Conservation (phyloP, 1,140 invertebrate genomes). For the Brachionus rubens region DNA sequence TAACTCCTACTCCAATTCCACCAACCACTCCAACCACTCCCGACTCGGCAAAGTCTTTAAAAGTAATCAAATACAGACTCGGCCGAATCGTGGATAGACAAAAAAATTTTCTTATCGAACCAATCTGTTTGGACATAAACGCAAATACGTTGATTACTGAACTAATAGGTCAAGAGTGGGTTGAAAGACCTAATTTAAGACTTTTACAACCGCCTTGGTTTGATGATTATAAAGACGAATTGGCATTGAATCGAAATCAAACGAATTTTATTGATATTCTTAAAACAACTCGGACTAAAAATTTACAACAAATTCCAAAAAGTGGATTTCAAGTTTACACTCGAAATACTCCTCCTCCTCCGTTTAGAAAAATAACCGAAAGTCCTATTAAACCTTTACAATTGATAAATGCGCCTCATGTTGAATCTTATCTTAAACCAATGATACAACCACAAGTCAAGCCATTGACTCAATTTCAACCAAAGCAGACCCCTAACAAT, state of each 20-base stretch:
- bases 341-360: too few relatives aligned
- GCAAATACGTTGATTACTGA: neutral
- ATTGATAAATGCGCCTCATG: too few relatives aligned
- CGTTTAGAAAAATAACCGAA: too few relatives aligned
- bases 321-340: neutral
- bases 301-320: neutral
- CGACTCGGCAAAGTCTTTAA: neutral
- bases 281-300: neutral
- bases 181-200: slow-evolving; percentile 81
- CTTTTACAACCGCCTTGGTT: slow-evolving; percentile 86
- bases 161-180: slow-evolving; percentile 54
- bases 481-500: neutral
- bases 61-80: slow-evolving; percentile 8
- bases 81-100: slow-evolving; percentile 39
- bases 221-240: slow-evolving; percentile 70
- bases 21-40: neutral
- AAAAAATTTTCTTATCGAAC: slow-evolving; percentile 44
- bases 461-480: neutral
- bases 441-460: too few relatives aligned
- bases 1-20: neutral
- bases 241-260: slow-evolving; percentile 49
- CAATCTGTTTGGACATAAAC: neutral
- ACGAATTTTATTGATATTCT: neutral
- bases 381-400: too few relatives aligned
- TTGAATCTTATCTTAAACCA: too few relatives aligned